Evolutionary conservation across 2,797 vertebrate genomes (phyloP).

Genomic region (Mastacembelus armatus): DNA sequence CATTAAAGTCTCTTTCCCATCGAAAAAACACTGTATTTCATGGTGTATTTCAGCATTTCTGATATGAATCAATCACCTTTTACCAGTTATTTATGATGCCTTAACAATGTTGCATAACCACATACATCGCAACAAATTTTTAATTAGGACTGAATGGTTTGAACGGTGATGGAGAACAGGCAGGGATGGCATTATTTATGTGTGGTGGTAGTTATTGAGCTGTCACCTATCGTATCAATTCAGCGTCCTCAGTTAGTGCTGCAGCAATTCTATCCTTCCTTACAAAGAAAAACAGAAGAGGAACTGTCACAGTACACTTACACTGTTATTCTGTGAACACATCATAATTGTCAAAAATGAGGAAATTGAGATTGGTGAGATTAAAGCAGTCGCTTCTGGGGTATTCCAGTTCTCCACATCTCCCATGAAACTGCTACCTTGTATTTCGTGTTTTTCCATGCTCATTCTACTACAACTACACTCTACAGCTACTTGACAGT

Average conservation of each 20-base stretch:
- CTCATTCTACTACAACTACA: not conserved
- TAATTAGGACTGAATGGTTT: slow-evolving; percentile 53
- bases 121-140: slow-evolving; percentile 50
- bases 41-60: slow-evolving; percentile 1
- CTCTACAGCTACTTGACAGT: slow-evolving; percentile 33
- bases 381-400: not conserved
- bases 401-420: slow-evolving; percentile 30
- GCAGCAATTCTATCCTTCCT: slow-evolving; percentile 12
- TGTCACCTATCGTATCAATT: slow-evolving; percentile 36
- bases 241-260: slow-evolving; percentile 12
- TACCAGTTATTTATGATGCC: slow-evolving; percentile 48
- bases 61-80: slow-evolving; percentile 37
- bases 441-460: not conserved
- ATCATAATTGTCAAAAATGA: slow-evolving; percentile 3
- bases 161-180: slow-evolving; percentile 32
- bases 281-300: not conserved
- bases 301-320: slow-evolving; percentile 4
- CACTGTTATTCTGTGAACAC: not conserved
- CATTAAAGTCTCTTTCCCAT: not conserved
- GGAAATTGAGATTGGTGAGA: not conserved
- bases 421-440: slow-evolving; percentile 1
- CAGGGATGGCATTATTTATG: slow-evolving; percentile 42
- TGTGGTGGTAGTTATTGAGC: not conserved
- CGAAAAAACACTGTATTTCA: not conserved
- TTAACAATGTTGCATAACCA: slow-evolving; percentile 23